Percentiles rank a stretch among this genome's conserved stretches.
Evolutionary conservation across 1,140 invertebrate genomes (phyloP).

Genomic region (Saccostrea cuccullata): DNA sequence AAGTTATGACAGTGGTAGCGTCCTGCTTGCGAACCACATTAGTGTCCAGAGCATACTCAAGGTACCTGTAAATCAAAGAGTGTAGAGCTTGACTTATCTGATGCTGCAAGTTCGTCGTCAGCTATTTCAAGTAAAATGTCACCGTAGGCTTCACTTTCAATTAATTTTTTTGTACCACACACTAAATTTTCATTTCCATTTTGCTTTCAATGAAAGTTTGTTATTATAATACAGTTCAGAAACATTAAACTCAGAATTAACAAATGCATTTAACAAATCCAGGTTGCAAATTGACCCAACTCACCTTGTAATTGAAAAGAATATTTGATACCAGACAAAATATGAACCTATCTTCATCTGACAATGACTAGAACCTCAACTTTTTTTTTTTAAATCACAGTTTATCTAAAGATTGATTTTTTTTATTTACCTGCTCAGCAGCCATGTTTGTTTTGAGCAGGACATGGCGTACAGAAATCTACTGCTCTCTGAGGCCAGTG

Average conservation of each 20-base stretch:
- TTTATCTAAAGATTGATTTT: too few relatives aligned
- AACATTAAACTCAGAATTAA: neutral
- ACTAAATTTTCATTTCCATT: too few relatives aligned
- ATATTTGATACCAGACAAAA: too few relatives aligned
- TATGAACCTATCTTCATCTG: neutral
- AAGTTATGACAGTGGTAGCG: constrained; percentile 84
- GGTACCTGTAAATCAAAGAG: constrained; percentile 79
- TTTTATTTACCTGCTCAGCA: constrained; percentile 60
- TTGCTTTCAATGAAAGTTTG: neutral
- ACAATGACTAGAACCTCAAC: neutral
- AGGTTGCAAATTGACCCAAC: too few relatives aligned
- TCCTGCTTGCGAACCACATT: constrained; percentile 85
- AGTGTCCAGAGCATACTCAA: constrained; percentile 84
- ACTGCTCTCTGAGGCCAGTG: constrained; percentile 86
- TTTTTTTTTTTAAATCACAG: too few relatives aligned
- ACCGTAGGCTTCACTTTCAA: too few relatives aligned
- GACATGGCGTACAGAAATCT: constrained; percentile 57
- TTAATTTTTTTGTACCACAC: too few relatives aligned
- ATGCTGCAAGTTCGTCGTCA: too few relatives aligned
- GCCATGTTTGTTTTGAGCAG: constrained; percentile 61
- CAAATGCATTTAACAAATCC: too few relatives aligned
- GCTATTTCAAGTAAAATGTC: too few relatives aligned
- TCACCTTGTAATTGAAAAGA: too few relatives aligned
- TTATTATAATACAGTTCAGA: neutral
- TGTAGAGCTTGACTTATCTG: too few relatives aligned